These are phyloP conservation scores for Dunckerocampus dactyliophorus DNA, from an alignment of 2,113 vertebrate species.

Conservation along the genomic window DNA sequence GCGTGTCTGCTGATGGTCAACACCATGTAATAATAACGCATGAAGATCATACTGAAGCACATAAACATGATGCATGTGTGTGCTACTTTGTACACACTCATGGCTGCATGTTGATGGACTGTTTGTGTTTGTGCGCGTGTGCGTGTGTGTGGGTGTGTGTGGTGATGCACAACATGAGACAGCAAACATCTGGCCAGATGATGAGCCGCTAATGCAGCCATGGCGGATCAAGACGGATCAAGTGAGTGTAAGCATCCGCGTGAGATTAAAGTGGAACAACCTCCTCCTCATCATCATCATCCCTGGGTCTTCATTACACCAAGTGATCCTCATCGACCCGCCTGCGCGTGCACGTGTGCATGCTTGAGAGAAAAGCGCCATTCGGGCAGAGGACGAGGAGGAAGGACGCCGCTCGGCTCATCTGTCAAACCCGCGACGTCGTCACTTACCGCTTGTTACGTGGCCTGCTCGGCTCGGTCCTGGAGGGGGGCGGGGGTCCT, in stretches of 20 bases:
- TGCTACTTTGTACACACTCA: background rate
- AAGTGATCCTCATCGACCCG: background rate
- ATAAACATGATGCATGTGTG: too few species aligned
- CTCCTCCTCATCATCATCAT: background rate
- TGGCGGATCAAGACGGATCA: background rate
- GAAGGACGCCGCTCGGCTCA: background rate
- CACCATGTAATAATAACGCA: too few species aligned
- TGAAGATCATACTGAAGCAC: too few species aligned
- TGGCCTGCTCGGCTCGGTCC: constrained; percentile 7
- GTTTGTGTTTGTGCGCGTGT: too few species aligned
- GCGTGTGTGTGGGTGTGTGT: too few species aligned
- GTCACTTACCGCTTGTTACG: background rate
- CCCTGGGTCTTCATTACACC: background rate
- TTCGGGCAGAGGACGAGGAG: background rate
- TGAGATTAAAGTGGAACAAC: background rate
- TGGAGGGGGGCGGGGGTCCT: constrained; percentile 30
- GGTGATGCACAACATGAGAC: background rate
- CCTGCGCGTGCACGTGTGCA: background rate
- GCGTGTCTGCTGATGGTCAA: too few species aligned
- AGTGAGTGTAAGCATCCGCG: background rate
- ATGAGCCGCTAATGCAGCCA: background rate
- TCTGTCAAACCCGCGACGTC: background rate
- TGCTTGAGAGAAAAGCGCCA: background rate
- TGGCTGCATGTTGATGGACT: too few species aligned
- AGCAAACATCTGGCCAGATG: background rate